Evolutionary conservation across 2,797 vertebrate genomes (phyloP).

Genomic region (Iguana delicatissima): DNA sequence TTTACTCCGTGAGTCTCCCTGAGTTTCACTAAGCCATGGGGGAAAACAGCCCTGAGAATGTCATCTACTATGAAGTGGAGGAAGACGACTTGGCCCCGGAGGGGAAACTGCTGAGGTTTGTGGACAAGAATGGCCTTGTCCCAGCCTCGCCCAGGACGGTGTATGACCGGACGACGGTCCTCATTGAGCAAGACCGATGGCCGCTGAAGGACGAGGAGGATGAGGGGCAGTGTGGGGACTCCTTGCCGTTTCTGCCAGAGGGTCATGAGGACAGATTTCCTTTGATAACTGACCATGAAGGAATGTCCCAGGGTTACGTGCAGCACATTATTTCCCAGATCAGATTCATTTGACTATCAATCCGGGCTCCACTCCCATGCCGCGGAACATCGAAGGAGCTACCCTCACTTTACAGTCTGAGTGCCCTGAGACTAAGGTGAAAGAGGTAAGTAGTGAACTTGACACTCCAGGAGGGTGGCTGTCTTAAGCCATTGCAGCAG

Average conservation of each 20-base stretch:
- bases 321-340: slow-evolving; percentile 98
- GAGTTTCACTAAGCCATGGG: slow-evolving; percentile 89
- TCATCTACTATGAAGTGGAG: slow-evolving; percentile 89
- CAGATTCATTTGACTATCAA: slow-evolving; percentile 99
- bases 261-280: slow-evolving; percentile 90
- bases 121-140: slow-evolving; percentile 87
- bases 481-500: neutral
- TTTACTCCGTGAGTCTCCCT: slow-evolving; percentile 68
- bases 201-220: slow-evolving; percentile 93
- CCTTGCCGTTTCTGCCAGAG: slow-evolving; percentile 90
- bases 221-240: slow-evolving; percentile 89
- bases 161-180: slow-evolving; percentile 97
- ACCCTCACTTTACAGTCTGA: slow-evolving; percentile 97
- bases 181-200: slow-evolving; percentile 96
- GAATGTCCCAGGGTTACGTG: slow-evolving; percentile 97
- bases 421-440: slow-evolving; percentile 96
- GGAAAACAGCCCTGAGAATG: slow-evolving; percentile 91
- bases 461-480: neutral
- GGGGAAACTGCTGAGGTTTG: slow-evolving; percentile 86
- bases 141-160: slow-evolving; percentile 87
- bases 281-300: slow-evolving; percentile 92
- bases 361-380: slow-evolving; percentile 98
- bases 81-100: slow-evolving; percentile 83
- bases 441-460: slow-evolving; percentile 86
- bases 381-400: slow-evolving; percentile 97